Evolutionary conservation across 2,797 vertebrate genomes (phyloP).

Genomic region (Antrozous pallidus): DNA sequence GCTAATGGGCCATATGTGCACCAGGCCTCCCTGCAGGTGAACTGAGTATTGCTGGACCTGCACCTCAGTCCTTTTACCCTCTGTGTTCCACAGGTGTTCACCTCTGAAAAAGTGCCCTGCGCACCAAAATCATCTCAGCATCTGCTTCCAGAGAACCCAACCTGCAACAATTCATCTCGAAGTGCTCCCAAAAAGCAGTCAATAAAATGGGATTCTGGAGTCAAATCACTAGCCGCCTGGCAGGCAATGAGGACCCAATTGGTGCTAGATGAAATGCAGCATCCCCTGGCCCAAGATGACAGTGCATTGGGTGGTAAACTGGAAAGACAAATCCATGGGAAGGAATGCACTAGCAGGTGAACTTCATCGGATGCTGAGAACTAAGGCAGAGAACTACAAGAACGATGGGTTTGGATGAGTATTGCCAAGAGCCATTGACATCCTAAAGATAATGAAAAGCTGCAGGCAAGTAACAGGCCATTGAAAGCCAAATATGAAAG

Average conservation of each 20-base stretch:
- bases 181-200: not conserved
- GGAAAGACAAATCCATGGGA: not conserved
- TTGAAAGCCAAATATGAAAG: not conserved
- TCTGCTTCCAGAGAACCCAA: not conserved
- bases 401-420: not conserved
- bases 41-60: not conserved
- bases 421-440: not conserved
- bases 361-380: not conserved
- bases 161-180: not conserved
- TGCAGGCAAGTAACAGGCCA: not conserved
- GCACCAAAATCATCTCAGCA: not conserved
- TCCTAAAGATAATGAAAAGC: not conserved
- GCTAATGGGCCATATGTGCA: too few relatives aligned
- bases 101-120: not conserved
- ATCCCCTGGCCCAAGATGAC: not conserved
- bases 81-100: not conserved
- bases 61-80: not conserved
- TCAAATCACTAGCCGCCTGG: not conserved
- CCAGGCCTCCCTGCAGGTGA: not conserved
- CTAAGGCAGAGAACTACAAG: not conserved
- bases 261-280: not conserved
- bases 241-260: not conserved
- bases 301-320: not conserved
- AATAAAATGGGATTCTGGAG: not conserved
- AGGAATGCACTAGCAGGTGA: not conserved